A percentile compares a stretch with the other conserved stretches of the same genome.
Conservation (phyloP, 2,888 invertebrate species). For the Spilarctia lutea region DNA sequence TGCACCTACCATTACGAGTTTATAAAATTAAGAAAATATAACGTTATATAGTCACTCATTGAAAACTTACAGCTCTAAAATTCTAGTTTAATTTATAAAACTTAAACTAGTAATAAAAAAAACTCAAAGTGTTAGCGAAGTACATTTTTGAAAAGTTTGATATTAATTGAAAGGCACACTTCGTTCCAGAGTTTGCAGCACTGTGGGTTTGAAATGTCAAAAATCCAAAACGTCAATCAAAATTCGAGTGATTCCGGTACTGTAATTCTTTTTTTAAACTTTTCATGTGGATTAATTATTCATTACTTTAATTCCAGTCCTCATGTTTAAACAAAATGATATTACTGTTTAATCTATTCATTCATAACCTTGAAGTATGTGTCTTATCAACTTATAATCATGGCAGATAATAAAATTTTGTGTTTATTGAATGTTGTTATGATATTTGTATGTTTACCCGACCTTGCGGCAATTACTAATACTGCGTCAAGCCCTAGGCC, state of each 20-base stretch:
- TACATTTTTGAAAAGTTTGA: neutral
- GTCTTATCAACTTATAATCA: constrained; percentile 17
- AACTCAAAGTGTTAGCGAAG: too few relatives aligned
- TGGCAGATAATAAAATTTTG: constrained; percentile 6
- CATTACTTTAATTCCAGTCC: neutral
- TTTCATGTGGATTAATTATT: neutral
- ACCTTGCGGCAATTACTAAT: constrained; percentile 4
- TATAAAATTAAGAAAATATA: too few relatives aligned
- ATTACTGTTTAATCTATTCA: constrained; percentile 10
- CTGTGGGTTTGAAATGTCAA: neutral
- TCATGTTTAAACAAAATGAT: constrained; percentile 2
- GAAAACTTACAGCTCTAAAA: too few relatives aligned
- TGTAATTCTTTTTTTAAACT: constrained; percentile 25
- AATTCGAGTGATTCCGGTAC: constrained; percentile 26
- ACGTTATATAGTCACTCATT: too few relatives aligned
- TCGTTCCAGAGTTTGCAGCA: neutral
- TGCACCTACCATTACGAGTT: too few relatives aligned
- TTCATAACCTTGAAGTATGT: constrained; percentile 39
- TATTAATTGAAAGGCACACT: neutral
- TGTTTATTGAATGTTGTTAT: neutral
- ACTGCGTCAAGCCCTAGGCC: constrained; percentile 10
- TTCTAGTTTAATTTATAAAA: too few relatives aligned
- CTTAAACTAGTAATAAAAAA: too few relatives aligned
- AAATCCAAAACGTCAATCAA: constrained; percentile 28
- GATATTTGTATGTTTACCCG: constrained; percentile 7